Percentiles rank a stretch among this genome's conserved stretches.
phyloP scores from a whole-genome alignment of 2,888 invertebrate genomes.

The Eupithecia dodoneata region DNA sequence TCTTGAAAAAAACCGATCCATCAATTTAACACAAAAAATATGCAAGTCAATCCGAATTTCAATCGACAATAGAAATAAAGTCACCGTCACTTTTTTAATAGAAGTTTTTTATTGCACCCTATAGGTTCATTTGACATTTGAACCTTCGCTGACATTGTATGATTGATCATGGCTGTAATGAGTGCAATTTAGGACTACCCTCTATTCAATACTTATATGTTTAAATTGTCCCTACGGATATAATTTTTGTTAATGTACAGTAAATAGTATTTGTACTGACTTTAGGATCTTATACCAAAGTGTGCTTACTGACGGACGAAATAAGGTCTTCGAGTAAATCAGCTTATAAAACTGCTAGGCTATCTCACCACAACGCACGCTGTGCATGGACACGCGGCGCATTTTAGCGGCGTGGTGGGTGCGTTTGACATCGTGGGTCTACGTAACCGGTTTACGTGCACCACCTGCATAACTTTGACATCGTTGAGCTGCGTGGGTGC shows the following conservation, averaged over 20 bases:
- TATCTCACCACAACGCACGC: too few relatives aligned
- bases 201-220: constrained; percentile 67
- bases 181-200: constrained; percentile 82
- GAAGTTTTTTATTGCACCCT: constrained; percentile 83
- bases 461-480: too few relatives aligned
- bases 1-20: constrained; percentile 80
- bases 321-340: not conserved
- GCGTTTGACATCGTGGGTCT: too few relatives aligned
- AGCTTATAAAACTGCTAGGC: not conserved
- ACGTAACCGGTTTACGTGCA: too few relatives aligned
- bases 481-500: too few relatives aligned
- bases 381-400: too few relatives aligned
- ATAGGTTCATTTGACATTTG: constrained; percentile 82
- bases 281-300: not conserved
- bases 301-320: too few relatives aligned
- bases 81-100: constrained; percentile 84
- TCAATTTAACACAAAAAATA: constrained; percentile 84
- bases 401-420: too few relatives aligned
- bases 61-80: constrained; percentile 84
- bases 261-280: not conserved
- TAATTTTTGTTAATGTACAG: not conserved
- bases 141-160: constrained; percentile 81
- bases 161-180: constrained; percentile 83
- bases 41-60: constrained; percentile 84
- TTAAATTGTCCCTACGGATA: constrained; percentile 52